Evolutionary conservation across 2,113 vertebrate species (phyloP).

Genomic region (Phylloscopus trochilus): DNA sequence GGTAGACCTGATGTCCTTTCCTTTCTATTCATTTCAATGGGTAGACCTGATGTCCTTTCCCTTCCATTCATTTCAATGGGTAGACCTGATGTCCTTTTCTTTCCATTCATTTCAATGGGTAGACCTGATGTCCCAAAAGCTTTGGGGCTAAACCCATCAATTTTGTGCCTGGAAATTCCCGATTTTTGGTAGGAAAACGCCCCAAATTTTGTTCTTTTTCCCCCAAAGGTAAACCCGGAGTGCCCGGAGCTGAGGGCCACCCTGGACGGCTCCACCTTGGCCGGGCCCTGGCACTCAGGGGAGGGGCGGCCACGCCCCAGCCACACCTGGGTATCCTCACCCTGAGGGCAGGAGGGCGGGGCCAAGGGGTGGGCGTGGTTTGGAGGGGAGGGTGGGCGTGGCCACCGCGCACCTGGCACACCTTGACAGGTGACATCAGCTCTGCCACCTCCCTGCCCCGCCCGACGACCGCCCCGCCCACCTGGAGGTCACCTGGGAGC

Average conservation of each 20-base stretch:
- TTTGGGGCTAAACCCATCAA: too few relatives aligned
- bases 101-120: too few relatives aligned
- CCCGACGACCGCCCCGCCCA: rapidly evolving
- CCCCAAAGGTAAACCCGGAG: too few relatives aligned
- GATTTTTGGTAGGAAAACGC: too few relatives aligned
- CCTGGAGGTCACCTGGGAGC: neutral
- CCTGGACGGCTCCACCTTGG: neutral
- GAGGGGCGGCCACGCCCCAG: neutral
- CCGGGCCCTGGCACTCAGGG: neutral
- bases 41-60: too few relatives aligned
- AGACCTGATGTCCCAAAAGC: too few relatives aligned
- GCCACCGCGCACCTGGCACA: neutral
- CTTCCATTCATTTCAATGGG: too few relatives aligned
- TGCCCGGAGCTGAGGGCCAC: neutral
- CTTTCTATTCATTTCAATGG: too few relatives aligned
- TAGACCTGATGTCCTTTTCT: too few relatives aligned
- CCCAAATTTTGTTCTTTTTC: too few relatives aligned
- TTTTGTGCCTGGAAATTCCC: too few relatives aligned
- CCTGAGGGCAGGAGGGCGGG: neutral
- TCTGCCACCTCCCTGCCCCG: neutral
- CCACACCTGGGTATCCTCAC: neutral
- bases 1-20: too few relatives aligned
- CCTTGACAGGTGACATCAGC: neutral
- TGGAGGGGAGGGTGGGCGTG: neutral
- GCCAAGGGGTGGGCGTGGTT: neutral